Evolutionary conservation across 2,888 invertebrate species (phyloP).

Genomic region (Arrhopalites spinosus): DNA sequence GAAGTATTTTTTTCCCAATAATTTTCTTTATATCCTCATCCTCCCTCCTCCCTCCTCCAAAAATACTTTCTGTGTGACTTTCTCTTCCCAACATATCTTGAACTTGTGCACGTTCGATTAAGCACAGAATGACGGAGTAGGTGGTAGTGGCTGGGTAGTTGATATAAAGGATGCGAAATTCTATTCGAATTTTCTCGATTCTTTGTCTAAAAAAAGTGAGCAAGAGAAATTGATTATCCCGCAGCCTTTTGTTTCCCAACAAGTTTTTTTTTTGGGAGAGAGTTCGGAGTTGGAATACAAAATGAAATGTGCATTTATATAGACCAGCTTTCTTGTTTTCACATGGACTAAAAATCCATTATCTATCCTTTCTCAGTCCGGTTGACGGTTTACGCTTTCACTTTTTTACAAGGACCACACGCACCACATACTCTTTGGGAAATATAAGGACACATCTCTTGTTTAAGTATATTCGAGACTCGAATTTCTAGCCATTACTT

Average conservation of each 20-base stretch:
- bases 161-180: background rate
- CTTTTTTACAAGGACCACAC: background rate
- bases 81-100: background rate
- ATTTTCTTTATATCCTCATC: too few species aligned
- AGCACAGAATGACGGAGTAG: background rate
- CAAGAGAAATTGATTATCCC: background rate
- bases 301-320: constrained; percentile 4
- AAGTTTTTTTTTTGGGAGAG: too few species aligned
- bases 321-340: background rate
- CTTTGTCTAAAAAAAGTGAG: background rate
- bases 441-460: too few species aligned
- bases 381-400: background rate
- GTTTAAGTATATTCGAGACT: too few species aligned
- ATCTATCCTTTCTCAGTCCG: background rate
- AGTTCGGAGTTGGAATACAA: constrained; percentile 9
- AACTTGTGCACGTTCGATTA: background rate
- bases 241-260: constrained; percentile 17
- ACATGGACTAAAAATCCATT: constrained; percentile 11
- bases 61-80: background rate
- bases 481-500: too few species aligned
- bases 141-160: background rate
- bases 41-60: too few species aligned
- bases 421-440: background rate
- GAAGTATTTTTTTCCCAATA: too few species aligned
- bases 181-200: too few species aligned